phyloP scores from a whole-genome alignment of 2,797 vertebrate genomes.

The Hephaestus fuliginosus region DNA sequence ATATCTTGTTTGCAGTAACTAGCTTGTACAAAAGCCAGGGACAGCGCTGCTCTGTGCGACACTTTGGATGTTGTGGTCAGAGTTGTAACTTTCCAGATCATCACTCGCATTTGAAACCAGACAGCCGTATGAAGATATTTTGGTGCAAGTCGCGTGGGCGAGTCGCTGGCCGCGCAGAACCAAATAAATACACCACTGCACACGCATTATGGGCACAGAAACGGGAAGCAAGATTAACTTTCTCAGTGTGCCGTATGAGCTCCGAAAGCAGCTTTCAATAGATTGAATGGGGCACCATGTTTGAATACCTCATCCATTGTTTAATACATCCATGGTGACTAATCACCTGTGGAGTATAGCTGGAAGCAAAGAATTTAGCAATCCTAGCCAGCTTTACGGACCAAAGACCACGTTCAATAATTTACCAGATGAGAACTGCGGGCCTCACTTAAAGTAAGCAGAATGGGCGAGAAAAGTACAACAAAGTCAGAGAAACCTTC shows the following conservation, averaged over 20 bases:
- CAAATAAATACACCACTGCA: constrained; percentile 11
- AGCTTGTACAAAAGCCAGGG: not conserved
- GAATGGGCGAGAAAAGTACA: constrained; percentile 54
- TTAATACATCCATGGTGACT: constrained; percentile 52
- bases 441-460: constrained; percentile 58
- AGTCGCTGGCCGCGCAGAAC: constrained; percentile 6
- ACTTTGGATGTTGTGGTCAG: constrained; percentile 24
- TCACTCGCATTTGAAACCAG: constrained; percentile 23
- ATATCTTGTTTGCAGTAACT: not conserved
- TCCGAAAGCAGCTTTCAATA: constrained; percentile 31
- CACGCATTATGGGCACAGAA: constrained; percentile 4
- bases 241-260: constrained; percentile 7
- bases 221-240: not conserved
- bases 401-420: constrained; percentile 67
- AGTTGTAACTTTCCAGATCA: constrained; percentile 20
- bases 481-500: constrained; percentile 70
- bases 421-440: constrained; percentile 53
- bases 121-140: not conserved
- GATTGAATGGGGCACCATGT: constrained; percentile 28
- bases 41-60: not conserved
- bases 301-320: constrained; percentile 59
- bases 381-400: constrained; percentile 54
- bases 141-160: not conserved
- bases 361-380: constrained; percentile 57
- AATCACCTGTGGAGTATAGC: constrained; percentile 56